phyloP scores from a whole-genome alignment of 2,888 invertebrate species.

The Phragmatobia fuliginosa region DNA sequence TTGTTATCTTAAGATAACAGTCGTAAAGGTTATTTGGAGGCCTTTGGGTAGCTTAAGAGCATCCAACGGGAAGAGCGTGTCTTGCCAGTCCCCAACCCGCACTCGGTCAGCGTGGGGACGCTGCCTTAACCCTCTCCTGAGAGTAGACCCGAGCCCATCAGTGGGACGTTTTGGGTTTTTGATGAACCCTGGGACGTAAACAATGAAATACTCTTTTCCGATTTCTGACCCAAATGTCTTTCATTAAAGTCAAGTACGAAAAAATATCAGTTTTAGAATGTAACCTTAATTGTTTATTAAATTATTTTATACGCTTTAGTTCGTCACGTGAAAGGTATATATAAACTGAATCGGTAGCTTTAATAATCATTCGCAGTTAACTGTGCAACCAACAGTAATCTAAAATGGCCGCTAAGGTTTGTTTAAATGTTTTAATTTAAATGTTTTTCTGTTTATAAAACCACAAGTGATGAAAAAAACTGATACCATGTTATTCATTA shows the following conservation, averaged over 20 bases:
- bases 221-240: too few relatives aligned
- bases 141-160: too few relatives aligned
- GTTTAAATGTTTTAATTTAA: constrained; percentile 12
- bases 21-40: too few relatives aligned
- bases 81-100: too few relatives aligned
- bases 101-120: too few relatives aligned
- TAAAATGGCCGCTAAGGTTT: constrained; percentile 83
- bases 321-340: constrained; percentile 62
- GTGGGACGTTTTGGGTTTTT: too few relatives aligned
- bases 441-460: not conserved
- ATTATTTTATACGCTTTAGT: constrained; percentile 26
- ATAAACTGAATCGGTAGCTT: constrained; percentile 70
- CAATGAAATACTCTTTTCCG: too few relatives aligned
- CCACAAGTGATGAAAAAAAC: not conserved
- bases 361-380: constrained; percentile 80
- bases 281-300: constrained; percentile 75
- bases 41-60: too few relatives aligned
- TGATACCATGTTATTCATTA: constrained; percentile 43
- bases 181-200: too few relatives aligned
- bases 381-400: constrained; percentile 77
- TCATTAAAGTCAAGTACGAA: not conserved
- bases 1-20: too few relatives aligned
- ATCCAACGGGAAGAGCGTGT: too few relatives aligned
- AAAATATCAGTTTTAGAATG: constrained; percentile 45
- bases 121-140: too few relatives aligned